Evolutionary conservation across 2,888 invertebrate genomes (phyloP), one percentile per base, ranked within the genome.

Genomic region (Acronicta aceris): DNA sequence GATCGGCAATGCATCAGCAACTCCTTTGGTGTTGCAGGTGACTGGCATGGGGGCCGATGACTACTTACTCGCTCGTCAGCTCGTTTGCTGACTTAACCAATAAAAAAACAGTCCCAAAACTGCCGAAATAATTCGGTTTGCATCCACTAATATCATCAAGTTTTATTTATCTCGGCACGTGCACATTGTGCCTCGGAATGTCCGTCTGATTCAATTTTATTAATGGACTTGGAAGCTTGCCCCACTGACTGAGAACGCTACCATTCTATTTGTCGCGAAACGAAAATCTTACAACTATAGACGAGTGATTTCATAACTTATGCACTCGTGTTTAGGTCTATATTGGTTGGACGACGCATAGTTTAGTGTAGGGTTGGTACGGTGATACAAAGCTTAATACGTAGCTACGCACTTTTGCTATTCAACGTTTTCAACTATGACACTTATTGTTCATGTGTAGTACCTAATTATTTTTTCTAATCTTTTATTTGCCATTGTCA

Each of bases 141-240:
- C 61, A 63, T 70, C 63, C 40, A 75, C 59, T 71, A 75, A 78
- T 74, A 74, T 76, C 74, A 61, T 65, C 65, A 55, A 73, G 79
- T 82, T 89, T 89, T 91, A 90, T 91, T 89, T 92, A 92, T 91
- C 81, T 78, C 81, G 85, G 81, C 91, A 91, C 91, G 92, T 93
- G 93, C 89, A 87, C 87, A 90, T 90, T 91, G 91, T 93, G 89
- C 88, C 83, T 79, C 85, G 92, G 93, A 93, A 94, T 93, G 92
- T 91, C 90, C 87, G 91, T 89, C 90, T 93, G 94, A 93, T 94
- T 94, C 94, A 92, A 94, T 94, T 90, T 94, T 94, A 94, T 94
- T 93, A 94, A 94, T 94, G 94, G 94, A 94, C 87, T 94, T 94
- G 94, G 94, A 93, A 90, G 89, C 85, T 92, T 94, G 94, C 94